A percentile compares a stretch with the other conserved stretches of the same genome.
These are phyloP conservation scores for Habroteleia sp. DNA, from an alignment of 2,888 invertebrate genomes.

Conservation along the genomic window DNA sequence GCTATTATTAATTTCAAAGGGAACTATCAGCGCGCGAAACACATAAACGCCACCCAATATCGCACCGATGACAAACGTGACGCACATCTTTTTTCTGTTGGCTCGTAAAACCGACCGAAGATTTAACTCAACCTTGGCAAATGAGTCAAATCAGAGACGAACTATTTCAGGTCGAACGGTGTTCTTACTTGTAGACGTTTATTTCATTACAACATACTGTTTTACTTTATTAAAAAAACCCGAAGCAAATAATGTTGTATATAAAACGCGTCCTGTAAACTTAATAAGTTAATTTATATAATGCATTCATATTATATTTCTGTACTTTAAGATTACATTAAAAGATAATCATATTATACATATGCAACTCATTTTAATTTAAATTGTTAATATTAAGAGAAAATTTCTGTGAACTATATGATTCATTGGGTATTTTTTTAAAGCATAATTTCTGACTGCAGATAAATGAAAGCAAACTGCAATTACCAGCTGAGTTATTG, in stretches of 20 bases:
- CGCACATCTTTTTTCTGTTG: slow-evolving; percentile 68
- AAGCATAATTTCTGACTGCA: too few relatives aligned
- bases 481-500: background rate
- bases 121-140: slow-evolving; percentile 37
- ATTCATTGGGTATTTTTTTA: too few relatives aligned
- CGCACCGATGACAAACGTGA: slow-evolving; percentile 74
- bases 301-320: too few relatives aligned
- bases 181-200: background rate
- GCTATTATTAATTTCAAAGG: slow-evolving; percentile 75
- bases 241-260: background rate
- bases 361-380: too few relatives aligned
- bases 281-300: too few relatives aligned
- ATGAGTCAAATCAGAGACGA: slow-evolving; percentile 36
- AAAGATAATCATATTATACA: too few relatives aligned
- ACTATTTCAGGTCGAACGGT: slow-evolving; percentile 17
- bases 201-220: too few relatives aligned
- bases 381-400: too few relatives aligned
- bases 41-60: slow-evolving; percentile 76
- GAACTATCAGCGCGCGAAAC: slow-evolving; percentile 69
- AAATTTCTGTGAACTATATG: too few relatives aligned
- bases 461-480: background rate
- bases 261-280: too few relatives aligned
- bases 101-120: slow-evolving; percentile 37
- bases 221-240: too few relatives aligned
- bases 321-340: too few relatives aligned